Evolutionary conservation across 2,797 vertebrate genomes (phyloP).

Genomic region (Notamacropus eugenii): DNA sequence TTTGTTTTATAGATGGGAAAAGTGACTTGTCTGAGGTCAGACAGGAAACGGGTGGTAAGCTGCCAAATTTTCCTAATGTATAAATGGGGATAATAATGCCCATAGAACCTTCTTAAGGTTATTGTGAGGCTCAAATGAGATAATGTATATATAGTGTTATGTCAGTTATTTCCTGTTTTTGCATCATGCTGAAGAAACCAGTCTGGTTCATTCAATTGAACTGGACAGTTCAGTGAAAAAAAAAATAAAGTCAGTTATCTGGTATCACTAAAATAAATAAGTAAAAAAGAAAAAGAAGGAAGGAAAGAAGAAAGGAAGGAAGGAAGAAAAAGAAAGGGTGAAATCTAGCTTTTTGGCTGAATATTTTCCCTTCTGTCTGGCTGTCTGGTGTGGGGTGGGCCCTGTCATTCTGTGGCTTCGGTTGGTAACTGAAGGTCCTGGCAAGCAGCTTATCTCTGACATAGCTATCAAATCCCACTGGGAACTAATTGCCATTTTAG

Average conservation of each 20-base stretch:
- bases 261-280: neutral
- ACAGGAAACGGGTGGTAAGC: neutral
- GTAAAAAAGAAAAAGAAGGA: neutral
- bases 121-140: neutral
- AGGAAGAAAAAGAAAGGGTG: neutral
- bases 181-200: neutral
- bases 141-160: neutral
- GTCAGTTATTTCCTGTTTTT: neutral
- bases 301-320: neutral
- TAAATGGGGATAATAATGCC: neutral
- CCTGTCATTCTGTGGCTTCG: slow-evolving; percentile 45
- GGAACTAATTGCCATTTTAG: slow-evolving; percentile 2
- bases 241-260: neutral
- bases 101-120: neutral
- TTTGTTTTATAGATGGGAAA: neutral
- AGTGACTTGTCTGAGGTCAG: neutral
- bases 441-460: slow-evolving; percentile 62
- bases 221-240: neutral
- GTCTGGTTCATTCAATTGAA: neutral
- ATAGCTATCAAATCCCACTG: slow-evolving; percentile 2
- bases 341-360: neutral
- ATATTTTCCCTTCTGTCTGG: neutral
- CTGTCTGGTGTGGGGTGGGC: neutral
- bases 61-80: neutral
- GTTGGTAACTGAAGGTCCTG: slow-evolving; percentile 56